Percentiles rank a stretch among this genome's conserved stretches.
Conservation (phyloP, 1,140 invertebrate genomes). For the Belonocnema kinseyi region DNA sequence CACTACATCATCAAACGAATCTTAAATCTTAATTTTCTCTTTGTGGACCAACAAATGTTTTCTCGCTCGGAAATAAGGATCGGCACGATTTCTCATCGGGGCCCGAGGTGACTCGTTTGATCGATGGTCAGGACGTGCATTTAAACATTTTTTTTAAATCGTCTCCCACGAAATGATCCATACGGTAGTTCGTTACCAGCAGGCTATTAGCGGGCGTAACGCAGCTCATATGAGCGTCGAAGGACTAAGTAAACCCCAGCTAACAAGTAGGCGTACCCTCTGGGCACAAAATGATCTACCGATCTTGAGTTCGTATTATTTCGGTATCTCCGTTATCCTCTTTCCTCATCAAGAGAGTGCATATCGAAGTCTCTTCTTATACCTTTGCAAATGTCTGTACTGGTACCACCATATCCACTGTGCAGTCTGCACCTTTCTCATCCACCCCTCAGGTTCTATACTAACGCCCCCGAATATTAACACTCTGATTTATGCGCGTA, state of each 20-base stretch:
- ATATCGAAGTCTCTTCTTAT: slow-evolving; percentile 38
- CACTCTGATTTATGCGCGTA: slow-evolving; percentile 74
- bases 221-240: slow-evolving; percentile 65
- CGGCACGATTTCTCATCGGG: background rate
- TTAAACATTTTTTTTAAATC: slow-evolving; percentile 34
- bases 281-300: slow-evolving; percentile 71
- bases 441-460: slow-evolving; percentile 48
- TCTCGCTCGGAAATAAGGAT: background rate
- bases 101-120: slow-evolving; percentile 1
- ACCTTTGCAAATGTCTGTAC: slow-evolving; percentile 3
- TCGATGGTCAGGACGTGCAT: background rate
- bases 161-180: slow-evolving; percentile 36
- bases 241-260: slow-evolving; percentile 68
- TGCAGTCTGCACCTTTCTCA: slow-evolving; percentile 35
- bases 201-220: slow-evolving; percentile 74
- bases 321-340: slow-evolving; percentile 39
- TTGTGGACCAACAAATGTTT: slow-evolving; percentile 10
- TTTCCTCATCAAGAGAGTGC: background rate
- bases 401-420: background rate
- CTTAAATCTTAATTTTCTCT: slow-evolving; percentile 4
- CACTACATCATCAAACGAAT: background rate
- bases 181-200: slow-evolving; percentile 72
- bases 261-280: slow-evolving; percentile 74
- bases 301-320: slow-evolving; percentile 67
- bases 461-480: slow-evolving; percentile 75